Base-by-base conservation (phyloP, 1,140 invertebrate genomes). In the Augochlora pura region DNA sequence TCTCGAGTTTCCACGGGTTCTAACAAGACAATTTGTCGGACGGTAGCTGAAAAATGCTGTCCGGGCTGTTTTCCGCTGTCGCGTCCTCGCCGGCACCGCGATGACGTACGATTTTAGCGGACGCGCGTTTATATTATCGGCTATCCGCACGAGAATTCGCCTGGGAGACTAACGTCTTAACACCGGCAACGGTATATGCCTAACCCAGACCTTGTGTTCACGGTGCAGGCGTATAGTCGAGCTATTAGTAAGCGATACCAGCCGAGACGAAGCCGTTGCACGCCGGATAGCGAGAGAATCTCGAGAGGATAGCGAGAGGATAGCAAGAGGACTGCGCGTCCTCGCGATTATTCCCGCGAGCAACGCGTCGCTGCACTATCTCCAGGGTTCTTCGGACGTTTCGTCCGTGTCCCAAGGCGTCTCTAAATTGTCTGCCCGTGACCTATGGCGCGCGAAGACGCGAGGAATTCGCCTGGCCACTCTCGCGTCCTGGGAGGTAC, bases 41-140 rank as follows among this genome's bases (percentile, higher is more conserved):
- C 66, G 57, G 65, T 42, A 69, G 74, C n/a, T 16, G 18, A 62
- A 77, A 52, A 69, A 69, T 49, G 54, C 57, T 25, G 39, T 39
- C 14, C 39, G 2, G 2, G 32, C 0, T 8, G 25, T 62, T 77
- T 70, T 52, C 38, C 54, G 5, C 38, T 57, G 12, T 16, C 49
- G 49, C 25, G 46, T 54, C 46, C 6, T 25, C 49, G n/a, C 25
- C 32, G 23, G 27, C 5, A 18, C 32, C 27, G 60, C 60, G 60
- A 59, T 75, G 75, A 77, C 67, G 67, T 70, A 70, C 75, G 57
- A 70, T 70, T 77, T 77, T 77, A 77, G 70, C 75, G 67, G 57
- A 63, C n/a, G 21, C n/a, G 23, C 27, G 27, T 77, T 77, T 49
- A 69, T 49, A 69, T 23, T 69, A 65, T 46, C 39, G 64, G 21